Conservation (phyloP, 2,888 invertebrate species). For the Muschampia plurimacula region DNA sequence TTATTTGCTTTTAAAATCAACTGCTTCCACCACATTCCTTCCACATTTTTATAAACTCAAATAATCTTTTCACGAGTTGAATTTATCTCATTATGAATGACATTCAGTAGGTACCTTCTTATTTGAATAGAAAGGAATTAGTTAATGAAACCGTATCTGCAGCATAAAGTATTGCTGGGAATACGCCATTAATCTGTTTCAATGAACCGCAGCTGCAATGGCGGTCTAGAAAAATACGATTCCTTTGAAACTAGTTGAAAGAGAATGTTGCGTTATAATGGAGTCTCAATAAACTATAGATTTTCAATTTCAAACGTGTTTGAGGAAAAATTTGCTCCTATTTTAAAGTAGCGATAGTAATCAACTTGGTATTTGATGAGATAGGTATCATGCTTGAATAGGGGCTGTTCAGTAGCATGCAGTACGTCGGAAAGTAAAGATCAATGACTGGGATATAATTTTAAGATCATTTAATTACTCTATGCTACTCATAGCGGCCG, state of each 20-base stretch:
- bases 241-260: constrained; percentile 25
- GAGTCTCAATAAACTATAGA: constrained; percentile 10
- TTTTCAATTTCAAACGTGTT: not conserved
- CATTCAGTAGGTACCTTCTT: not conserved
- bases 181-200: constrained; percentile 27
- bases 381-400: not conserved
- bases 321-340: not conserved
- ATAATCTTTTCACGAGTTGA: not conserved
- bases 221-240: constrained; percentile 28
- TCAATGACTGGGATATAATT: not conserved
- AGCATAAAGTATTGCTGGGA: constrained; percentile 5
- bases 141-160: constrained; percentile 33
- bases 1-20: not conserved
- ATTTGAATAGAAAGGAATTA: constrained; percentile 28
- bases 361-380: not conserved
- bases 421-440: not conserved
- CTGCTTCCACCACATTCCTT: not conserved
- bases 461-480: not conserved
- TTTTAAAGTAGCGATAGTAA: not conserved
- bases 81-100: constrained; percentile 6
- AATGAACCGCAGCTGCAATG: constrained; percentile 33
- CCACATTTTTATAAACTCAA: not conserved
- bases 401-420: not conserved
- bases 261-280: constrained; percentile 9
- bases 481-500: not conserved